Evolutionary conservation across 2,888 invertebrate species (phyloP).

Genomic region (Vesta saturnalis): DNA sequence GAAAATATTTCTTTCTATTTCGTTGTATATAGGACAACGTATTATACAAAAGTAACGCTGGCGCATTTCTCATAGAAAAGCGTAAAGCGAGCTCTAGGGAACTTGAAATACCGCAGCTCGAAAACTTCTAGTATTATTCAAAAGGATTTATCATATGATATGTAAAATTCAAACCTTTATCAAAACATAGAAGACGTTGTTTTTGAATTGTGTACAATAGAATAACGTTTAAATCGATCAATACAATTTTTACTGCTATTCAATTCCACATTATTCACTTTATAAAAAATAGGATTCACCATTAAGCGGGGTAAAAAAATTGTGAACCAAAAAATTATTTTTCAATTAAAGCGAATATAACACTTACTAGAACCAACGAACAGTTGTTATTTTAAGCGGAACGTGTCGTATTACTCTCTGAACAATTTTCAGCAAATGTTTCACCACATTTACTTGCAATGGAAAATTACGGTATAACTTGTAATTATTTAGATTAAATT

Average conservation of each 20-base stretch:
- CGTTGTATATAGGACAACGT: conserved; percentile 17
- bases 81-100: conserved; percentile 16
- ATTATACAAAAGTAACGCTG: conserved; percentile 5
- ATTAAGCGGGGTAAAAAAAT: conserved; percentile 20
- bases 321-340: no score
- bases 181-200: conserved; percentile 5
- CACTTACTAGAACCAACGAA: conserved; percentile 38
- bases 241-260: background rate
- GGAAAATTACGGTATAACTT: conserved; percentile 42
- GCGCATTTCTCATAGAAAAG: conserved; percentile 11
- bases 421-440: conserved; percentile 49
- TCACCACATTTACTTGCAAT: conserved; percentile 48
- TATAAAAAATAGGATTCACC: no score
- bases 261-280: no score
- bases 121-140: conserved; percentile 15
- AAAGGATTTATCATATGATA: conserved; percentile 8
- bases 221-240: background rate
- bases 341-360: conserved; percentile 44
- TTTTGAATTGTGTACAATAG: conserved; percentile 1
- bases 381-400: conserved; percentile 48
- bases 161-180: conserved; percentile 5
- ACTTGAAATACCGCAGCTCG: conserved; percentile 9
- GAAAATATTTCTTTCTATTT: conserved; percentile 14
- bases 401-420: conserved; percentile 48
- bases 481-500: conserved; percentile 41